A percentile compares a stretch with the other conserved stretches of the same genome.
Evolutionary conservation across 2,888 invertebrate genomes (phyloP).

Genomic region (Agonopterix arenella): DNA sequence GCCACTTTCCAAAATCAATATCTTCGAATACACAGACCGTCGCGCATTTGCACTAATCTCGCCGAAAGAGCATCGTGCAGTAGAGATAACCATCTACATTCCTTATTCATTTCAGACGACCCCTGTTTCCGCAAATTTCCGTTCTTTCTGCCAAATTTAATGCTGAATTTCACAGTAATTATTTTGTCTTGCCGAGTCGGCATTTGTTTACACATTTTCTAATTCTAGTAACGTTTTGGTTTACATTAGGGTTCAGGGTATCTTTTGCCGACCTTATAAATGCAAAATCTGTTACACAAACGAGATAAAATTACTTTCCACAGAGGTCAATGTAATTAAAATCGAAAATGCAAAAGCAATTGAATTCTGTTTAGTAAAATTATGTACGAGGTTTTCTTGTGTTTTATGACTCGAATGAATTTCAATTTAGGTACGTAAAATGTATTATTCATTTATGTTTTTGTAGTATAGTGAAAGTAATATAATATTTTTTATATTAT

Average conservation of each 20-base stretch:
- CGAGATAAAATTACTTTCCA: conserved; percentile 13
- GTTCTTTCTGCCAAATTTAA: neutral
- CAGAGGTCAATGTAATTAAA: conserved; percentile 10
- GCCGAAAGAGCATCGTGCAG: conserved; percentile 41
- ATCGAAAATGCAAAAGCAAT: conserved; percentile 10
- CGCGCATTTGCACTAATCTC: conserved; percentile 70
- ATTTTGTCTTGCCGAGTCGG: conserved; percentile 3
- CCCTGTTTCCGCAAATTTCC: neutral
- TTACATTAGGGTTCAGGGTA: conserved; percentile 2
- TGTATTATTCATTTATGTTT: neutral
- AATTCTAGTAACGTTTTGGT: conserved; percentile 12
- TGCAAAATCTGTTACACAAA: conserved; percentile 10
- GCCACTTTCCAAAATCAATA: conserved; percentile 75
- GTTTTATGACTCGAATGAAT: too few species aligned
- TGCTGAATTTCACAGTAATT: conserved; percentile 1
- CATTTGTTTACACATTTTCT: conserved; percentile 7
- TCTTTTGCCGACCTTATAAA: conserved; percentile 7
- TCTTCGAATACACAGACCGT: conserved; percentile 67
- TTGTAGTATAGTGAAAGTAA: neutral
- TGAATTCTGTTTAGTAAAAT: conserved; percentile 12
- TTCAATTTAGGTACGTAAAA: neutral
- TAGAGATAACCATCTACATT: conserved; percentile 14
- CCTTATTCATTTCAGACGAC: neutral
- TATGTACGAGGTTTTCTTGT: conserved; percentile 1
- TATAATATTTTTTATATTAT: too few species aligned